Percentiles rank a stretch among this genome's conserved stretches.
phyloP scores from a whole-genome alignment of 2,797 vertebrate genomes.

The Scomberomorus guttatus region DNA sequence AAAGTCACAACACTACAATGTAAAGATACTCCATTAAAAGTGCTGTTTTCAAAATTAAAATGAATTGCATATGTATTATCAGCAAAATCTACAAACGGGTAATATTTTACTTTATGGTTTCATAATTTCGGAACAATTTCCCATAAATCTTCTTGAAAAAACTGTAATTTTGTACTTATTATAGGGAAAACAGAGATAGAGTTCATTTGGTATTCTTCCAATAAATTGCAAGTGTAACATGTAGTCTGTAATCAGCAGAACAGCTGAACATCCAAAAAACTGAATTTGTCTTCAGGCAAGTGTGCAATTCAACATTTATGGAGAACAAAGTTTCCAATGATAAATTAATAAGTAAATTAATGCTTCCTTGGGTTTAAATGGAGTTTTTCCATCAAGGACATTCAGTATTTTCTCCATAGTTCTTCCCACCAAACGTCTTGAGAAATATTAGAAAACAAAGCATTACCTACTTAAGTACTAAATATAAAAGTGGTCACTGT shows the following conservation, averaged over 20 bases:
- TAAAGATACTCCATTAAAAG: no score
- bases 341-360: neutral
- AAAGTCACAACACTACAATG: no score
- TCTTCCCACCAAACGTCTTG: neutral
- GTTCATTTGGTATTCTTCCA: neutral
- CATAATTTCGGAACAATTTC: neutral
- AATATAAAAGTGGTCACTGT: no score
- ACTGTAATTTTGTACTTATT: neutral
- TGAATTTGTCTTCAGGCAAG: no score
- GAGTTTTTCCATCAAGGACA: neutral
- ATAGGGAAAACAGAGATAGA: neutral
- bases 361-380: slow-evolving; percentile 5
- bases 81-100: no score
- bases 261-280: neutral
- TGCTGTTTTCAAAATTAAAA: no score
- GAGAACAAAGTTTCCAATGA: neutral
- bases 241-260: neutral
- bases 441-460: neutral
- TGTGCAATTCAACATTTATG: neutral
- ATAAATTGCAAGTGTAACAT: slow-evolving; percentile 2
- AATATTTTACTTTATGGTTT: no score
- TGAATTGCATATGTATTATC: no score
- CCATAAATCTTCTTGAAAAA: neutral
- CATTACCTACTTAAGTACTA: neutral
- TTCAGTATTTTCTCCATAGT: neutral